Evolutionary conservation across 2,113 vertebrate species (phyloP).

Genomic region (Channa maculata): DNA sequence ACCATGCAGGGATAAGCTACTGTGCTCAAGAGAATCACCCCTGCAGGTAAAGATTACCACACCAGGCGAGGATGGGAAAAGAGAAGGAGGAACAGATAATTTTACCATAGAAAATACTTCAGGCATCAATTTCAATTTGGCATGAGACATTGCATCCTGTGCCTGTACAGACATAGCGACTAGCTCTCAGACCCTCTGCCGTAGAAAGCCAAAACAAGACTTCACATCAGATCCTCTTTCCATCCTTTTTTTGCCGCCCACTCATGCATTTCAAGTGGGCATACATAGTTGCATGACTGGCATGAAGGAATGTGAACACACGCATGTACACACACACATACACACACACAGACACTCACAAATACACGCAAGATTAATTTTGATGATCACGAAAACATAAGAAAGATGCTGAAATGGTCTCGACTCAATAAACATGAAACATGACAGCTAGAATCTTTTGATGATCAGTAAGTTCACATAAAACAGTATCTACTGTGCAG

Average conservation of each 20-base stretch:
- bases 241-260: background rate
- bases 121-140: conserved; percentile 44
- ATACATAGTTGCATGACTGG: background rate
- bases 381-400: background rate
- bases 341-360: background rate
- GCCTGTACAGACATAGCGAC: conserved; percentile 29
- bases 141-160: conserved; percentile 18
- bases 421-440: conserved; percentile 5
- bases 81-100: background rate
- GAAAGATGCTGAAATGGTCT: background rate
- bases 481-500: background rate
- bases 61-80: background rate
- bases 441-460: background rate
- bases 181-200: conserved; percentile 18
- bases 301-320: conserved; percentile 9
- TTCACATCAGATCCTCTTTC: conserved; percentile 23
- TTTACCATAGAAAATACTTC: conserved; percentile 27
- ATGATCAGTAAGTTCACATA: too few relatives aligned
- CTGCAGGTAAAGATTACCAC: conserved; percentile 23
- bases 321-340: background rate
- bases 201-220: conserved; percentile 26
- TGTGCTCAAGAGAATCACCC: conserved; percentile 19
- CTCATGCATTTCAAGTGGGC: conserved; percentile 13
- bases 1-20: conserved; percentile 2
- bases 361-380: background rate